phyloP scores from a whole-genome alignment of 2,797 vertebrate genomes.

The Arrhamphus sclerolepis region DNA sequence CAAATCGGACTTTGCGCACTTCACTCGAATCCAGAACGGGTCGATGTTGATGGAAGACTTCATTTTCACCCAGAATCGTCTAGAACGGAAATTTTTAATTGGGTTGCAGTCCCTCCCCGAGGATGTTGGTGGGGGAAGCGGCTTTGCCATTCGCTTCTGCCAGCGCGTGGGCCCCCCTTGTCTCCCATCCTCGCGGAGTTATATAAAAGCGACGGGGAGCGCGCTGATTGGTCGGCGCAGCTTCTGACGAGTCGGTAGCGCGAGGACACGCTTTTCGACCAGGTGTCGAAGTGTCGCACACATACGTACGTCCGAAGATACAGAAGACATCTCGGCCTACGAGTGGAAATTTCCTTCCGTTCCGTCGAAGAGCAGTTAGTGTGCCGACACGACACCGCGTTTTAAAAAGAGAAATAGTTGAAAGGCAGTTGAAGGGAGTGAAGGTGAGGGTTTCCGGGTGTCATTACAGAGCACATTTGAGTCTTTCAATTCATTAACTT shows the following conservation, averaged over 20 bases:
- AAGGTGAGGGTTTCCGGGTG: too few relatives aligned
- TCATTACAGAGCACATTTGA: too few relatives aligned
- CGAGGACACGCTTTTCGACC: not conserved
- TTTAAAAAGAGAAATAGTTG: too few relatives aligned
- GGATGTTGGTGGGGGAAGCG: not conserved
- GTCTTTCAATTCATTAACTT: too few relatives aligned
- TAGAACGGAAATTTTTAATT: constrained; percentile 2
- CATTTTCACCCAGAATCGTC: not conserved
- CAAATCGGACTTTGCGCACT: not conserved
- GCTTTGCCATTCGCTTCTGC: constrained; percentile 8
- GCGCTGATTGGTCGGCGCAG: constrained; percentile 7
- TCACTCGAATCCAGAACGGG: too few relatives aligned
- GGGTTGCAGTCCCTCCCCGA: not conserved
- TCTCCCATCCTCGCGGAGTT: constrained; percentile 2
- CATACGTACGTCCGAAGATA: too few relatives aligned
- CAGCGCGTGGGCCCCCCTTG: not conserved
- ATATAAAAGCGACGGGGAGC: not conserved
- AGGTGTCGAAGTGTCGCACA: too few relatives aligned
- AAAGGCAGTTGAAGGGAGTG: too few relatives aligned
- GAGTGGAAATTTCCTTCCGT: too few relatives aligned
- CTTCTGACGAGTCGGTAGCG: rapidly evolving
- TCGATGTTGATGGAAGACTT: not conserved
- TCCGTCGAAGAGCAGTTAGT: too few relatives aligned
- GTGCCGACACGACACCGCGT: too few relatives aligned
- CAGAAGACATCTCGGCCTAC: too few relatives aligned